These are phyloP conservation scores for Polydrusus tereticollis DNA, from an alignment of 2,888 invertebrate genomes.

Conservation along the genomic window DNA sequence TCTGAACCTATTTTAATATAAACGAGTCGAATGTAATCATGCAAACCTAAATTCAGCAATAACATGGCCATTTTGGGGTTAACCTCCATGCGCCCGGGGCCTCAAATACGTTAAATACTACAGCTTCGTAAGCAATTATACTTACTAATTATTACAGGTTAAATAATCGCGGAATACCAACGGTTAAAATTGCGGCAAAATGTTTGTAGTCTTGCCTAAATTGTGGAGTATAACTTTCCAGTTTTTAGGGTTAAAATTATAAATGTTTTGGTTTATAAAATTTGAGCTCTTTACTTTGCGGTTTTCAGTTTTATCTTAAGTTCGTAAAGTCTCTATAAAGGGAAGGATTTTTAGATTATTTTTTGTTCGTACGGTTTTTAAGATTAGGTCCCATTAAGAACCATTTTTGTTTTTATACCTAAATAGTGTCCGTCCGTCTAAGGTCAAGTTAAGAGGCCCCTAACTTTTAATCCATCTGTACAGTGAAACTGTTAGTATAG, in stretches of 20 bases:
- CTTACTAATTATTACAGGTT: constrained; percentile 38
- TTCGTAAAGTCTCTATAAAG: no score
- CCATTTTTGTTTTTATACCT: no score
- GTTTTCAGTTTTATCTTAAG: no score
- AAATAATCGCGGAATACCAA: constrained; percentile 28
- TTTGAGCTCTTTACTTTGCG: no score
- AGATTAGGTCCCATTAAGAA: no score
- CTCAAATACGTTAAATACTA: constrained; percentile 40
- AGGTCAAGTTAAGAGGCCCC: no score
- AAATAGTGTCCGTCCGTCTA: no score
- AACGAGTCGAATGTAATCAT: constrained; percentile 3
- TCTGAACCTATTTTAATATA: not conserved
- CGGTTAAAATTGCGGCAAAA: constrained; percentile 15
- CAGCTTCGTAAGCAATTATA: constrained; percentile 36
- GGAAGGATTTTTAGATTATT: no score
- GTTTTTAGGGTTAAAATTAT: not conserved
- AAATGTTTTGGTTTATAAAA: no score
- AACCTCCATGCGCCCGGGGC: constrained; percentile 15
- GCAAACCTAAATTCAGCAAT: constrained; percentile 30
- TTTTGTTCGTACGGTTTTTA: no score
- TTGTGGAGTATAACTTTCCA: not conserved
- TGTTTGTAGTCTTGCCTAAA: constrained; percentile 17
- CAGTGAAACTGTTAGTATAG: no score
- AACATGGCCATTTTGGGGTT: constrained; percentile 24
- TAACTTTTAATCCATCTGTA: no score